Evolutionary conservation across 1,140 invertebrate genomes (phyloP), one percentile per base, ranked within the genome.

Genomic region (Brachionus rotundiformis): DNA sequence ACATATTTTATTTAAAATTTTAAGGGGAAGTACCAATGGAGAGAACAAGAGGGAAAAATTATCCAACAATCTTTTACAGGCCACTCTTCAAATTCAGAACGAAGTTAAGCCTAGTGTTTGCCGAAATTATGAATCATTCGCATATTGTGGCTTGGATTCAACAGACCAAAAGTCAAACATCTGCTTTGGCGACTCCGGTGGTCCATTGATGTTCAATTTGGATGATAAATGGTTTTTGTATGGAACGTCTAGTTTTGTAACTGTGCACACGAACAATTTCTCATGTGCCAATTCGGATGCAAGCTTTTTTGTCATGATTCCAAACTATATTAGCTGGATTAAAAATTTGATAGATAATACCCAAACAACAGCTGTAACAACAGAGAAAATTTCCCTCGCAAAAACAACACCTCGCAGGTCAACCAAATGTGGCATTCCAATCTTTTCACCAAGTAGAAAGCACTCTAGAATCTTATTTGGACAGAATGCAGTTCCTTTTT

Each of bases 191-290:
- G 63, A 68, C 19, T 68, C 63, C 1, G 63, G 63, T 19, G 63
- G 63, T 19, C 63, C 63, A 8, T 16, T 68, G 10, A 68, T 68
- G 63, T 68, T 68, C 19, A 36, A 36, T 36, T 36, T 19, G 16
- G 29, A 68, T 2, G n/a, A 68, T 4, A 68, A 68, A 68, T 68
- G 63, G 63, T 68, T 33, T 68, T 68, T 68, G 63, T 68, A 68
- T 13, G 63, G 63, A 13, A 19, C 31, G 6, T 68, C 63, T 3
- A 68, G 63, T 8, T 68, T 68, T 68, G 31, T 68, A 13, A 68
- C 63, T 7, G 31, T 68, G 13, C 63, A 68, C 6, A 10, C 31
- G 4, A 68, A 68, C 36, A 68, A 68, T 8, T 68, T 68, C 36
- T 33, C 63, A 19, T 68, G 63, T 19, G 13, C 16, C 16, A 68